These are phyloP conservation scores for Arrhamphus sclerolepis DNA, from an alignment of 2,797 vertebrate genomes.

Conservation along the genomic window DNA sequence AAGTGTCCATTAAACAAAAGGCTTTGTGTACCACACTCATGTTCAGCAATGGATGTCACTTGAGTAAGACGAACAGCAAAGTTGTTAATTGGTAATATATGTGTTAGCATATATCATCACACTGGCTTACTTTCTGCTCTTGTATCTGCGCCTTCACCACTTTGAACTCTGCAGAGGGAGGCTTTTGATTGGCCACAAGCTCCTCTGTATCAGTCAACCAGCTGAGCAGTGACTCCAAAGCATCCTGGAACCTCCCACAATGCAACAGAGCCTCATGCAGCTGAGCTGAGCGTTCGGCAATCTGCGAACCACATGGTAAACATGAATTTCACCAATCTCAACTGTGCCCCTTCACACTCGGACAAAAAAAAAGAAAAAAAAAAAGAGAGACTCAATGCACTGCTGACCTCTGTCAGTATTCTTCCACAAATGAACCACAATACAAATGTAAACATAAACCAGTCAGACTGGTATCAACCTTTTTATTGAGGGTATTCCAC, in stretches of 20 bases:
- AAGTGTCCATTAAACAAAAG: conserved; percentile 45
- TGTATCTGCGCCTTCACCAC: conserved; percentile 99
- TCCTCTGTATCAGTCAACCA: conserved; percentile 98
- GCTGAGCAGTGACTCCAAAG: conserved; percentile 95
- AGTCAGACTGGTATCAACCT: conserved; percentile 77
- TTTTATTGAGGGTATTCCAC: conserved; percentile 98
- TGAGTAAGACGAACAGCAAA: conserved; percentile 49
- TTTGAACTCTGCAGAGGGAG: conserved; percentile 96
- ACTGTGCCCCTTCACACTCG: not conserved
- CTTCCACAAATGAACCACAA: not conserved
- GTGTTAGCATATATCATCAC: not conserved
- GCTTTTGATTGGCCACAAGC: conserved; percentile 95
- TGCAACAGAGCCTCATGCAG: conserved; percentile 96
- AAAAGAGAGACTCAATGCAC: not conserved
- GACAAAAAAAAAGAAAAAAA: conserved; percentile 8
- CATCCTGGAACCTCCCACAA: conserved; percentile 97
- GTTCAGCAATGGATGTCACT: conserved; percentile 55
- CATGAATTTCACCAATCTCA: conserved; percentile 41
- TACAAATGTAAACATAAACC: conserved; percentile 10
- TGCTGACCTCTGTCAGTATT: conserved; percentile 3
- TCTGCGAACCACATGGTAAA: conserved; percentile 75
- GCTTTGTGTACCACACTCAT: conserved; percentile 46
- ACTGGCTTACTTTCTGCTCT: conserved; percentile 91
- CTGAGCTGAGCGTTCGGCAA: conserved; percentile 94
- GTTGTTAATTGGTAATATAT: not conserved